Percentiles rank a stretch among this genome's conserved stretches.
Conservation (phyloP, 2,113 vertebrate genomes). For the Chionis minor region DNA sequence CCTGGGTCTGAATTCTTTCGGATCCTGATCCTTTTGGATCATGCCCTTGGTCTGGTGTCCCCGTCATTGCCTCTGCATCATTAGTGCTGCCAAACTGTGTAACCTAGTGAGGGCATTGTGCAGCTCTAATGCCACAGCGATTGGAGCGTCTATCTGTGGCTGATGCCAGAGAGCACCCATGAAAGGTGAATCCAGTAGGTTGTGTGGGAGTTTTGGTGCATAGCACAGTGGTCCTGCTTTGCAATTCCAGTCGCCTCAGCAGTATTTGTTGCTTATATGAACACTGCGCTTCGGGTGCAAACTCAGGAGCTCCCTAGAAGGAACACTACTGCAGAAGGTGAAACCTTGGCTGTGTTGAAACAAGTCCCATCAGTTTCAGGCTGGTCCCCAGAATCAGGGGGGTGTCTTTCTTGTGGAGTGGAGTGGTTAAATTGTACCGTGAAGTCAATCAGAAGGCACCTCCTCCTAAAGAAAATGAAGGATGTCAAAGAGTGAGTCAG, state of each 20-base stretch:
- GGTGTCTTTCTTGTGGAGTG: neutral
- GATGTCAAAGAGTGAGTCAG: neutral
- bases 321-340: neutral
- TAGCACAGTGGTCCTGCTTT: neutral
- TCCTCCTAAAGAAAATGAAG: neutral
- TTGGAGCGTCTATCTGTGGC: neutral
- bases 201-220: neutral
- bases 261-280: neutral
- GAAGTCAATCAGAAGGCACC: neutral
- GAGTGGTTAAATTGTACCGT: neutral
- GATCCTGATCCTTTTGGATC: neutral
- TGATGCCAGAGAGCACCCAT: neutral
- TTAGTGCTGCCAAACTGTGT: neutral
- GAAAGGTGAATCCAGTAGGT: neutral
- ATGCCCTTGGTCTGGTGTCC: neutral
- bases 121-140: neutral
- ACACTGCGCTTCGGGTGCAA: neutral
- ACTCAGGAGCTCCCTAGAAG: neutral
- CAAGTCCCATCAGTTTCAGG: neutral
- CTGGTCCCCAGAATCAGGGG: neutral
- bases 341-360: neutral
- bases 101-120: neutral
- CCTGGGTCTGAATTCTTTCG: neutral
- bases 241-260: neutral
- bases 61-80: neutral